Evolutionary conservation across 2,797 vertebrate species (phyloP).

Genomic region (Heterohyrax brucei): DNA sequence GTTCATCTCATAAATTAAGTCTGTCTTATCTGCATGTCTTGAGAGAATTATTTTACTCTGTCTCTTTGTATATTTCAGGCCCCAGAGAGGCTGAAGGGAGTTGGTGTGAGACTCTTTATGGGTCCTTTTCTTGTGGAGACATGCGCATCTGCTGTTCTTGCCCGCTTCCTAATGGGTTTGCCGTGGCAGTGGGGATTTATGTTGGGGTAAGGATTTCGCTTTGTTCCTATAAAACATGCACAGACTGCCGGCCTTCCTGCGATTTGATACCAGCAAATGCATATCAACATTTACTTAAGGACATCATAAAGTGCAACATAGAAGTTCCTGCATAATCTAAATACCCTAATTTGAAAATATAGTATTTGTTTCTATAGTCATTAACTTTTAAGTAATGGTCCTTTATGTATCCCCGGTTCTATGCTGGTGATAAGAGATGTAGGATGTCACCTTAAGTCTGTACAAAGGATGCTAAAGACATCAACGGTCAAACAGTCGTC

Average conservation of each 20-base stretch:
- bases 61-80: slow-evolving; percentile 90
- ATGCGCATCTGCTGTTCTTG: slow-evolving; percentile 91
- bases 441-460: not conserved
- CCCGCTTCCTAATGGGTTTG: slow-evolving; percentile 93
- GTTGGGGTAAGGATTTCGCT: slow-evolving; percentile 93
- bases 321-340: not conserved
- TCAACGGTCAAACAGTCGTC: too few relatives aligned
- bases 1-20: not conserved
- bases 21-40: not conserved
- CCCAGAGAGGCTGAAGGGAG: slow-evolving; percentile 94
- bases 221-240: slow-evolving; percentile 45
- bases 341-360: slow-evolving; percentile 31
- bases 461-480: not conserved
- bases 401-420: not conserved
- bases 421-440: not conserved
- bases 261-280: slow-evolving; percentile 7
- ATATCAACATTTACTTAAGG: slow-evolving; percentile 35
- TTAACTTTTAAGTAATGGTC: not conserved
- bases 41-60: not conserved
- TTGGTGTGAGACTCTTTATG: slow-evolving; percentile 95
- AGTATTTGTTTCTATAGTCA: not conserved
- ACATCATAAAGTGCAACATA: not conserved
- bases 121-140: slow-evolving; percentile 95
- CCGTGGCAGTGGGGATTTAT: slow-evolving; percentile 97
- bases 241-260: not conserved